Percentiles rank a stretch among this genome's conserved stretches.
Conservation (phyloP, 92 coral and sea anemone genomes). For the Siderastrea siderea region DNA sequence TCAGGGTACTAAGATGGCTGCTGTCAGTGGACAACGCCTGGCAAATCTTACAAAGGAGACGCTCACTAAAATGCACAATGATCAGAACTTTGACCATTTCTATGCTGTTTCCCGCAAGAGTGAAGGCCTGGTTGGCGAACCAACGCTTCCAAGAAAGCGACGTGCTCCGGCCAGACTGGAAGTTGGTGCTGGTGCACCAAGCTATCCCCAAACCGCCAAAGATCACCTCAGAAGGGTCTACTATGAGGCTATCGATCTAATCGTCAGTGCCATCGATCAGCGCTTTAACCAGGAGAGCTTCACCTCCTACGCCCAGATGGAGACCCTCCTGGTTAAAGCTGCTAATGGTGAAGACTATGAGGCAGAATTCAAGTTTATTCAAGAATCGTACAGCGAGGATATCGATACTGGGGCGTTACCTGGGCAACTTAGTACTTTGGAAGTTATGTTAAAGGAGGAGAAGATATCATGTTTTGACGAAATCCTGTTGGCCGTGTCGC, state of each 20-base stretch:
- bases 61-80: constrained; percentile 35
- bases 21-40: constrained; percentile 24
- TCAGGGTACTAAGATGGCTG: constrained; percentile 37
- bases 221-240: constrained; percentile 71
- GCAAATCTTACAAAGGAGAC: constrained; percentile 42
- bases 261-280: constrained; percentile 75
- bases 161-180: constrained; percentile 70
- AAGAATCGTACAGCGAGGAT: constrained; percentile 67
- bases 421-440: constrained; percentile 13
- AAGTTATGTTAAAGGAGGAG: too few species aligned
- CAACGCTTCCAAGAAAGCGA: constrained; percentile 34
- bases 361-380: constrained; percentile 57
- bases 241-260: constrained; percentile 76
- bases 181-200: constrained; percentile 65
- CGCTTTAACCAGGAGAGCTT: constrained; percentile 84
- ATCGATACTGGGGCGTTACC: constrained; percentile 33
- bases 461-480: constrained; percentile 62
- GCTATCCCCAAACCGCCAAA: constrained; percentile 72
- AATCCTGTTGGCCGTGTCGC: constrained; percentile 49
- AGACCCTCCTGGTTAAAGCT: constrained; percentile 63
- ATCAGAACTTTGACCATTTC: constrained; percentile 39
- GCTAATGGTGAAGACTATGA: constrained; percentile 57
- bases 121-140: constrained; percentile 49
- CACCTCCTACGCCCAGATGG: constrained; percentile 62
- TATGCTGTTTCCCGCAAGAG: constrained; percentile 9